Base-by-base conservation (phyloP, 2,797 vertebrate species). In the Rachycentron canadum region DNA sequence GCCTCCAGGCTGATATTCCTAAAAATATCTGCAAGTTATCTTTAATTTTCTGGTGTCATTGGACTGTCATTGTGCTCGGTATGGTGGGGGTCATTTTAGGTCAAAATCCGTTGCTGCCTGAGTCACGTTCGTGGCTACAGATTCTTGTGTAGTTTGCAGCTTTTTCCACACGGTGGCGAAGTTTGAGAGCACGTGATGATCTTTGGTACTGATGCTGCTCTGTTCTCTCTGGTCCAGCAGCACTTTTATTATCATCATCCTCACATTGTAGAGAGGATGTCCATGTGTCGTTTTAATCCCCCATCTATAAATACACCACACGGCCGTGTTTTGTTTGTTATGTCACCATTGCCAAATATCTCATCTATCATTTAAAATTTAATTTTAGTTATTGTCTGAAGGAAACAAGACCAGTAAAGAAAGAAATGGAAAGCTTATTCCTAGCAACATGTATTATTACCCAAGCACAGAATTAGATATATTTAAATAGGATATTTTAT, bases 101-200 rank as follows among this genome's bases (percentile, higher is more conserved):
- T 41, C 69, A 34, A 9, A 23, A 7, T n/a, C 67, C 1, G 30
- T 47, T 40, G 6, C 32, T 0, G 41, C 21, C n/a, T 16, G n/a
- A 63, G 55, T 68, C 59, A 63, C 1, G 0, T 50, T 45, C 43
- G 28, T 30, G 59, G 25, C 41, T 3, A 2, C 32, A 34, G 36
- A 28, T 19, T 26, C 2, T 12, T 40, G 12, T 41, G 80, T 41
- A 66, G 23, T 88, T 67, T 3, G 40, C 23, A 4, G 2, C 1
- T 50, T 38, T 34, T 5, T 38, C 90, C 91, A 89, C 76, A 45
- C 4, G 87, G 85, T 70, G 89, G 90, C 32, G 45, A 1, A 17
- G 59, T 89, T 53, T 72, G 74, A 79, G 3, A 63, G 61, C 32
- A 17, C 58, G 7, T 58, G 65, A 47, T 4, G 43, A 9, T 32